These are phyloP conservation scores for Phoebastria nigripes DNA, from an alignment of 2,797 vertebrate genomes.

Conservation along the genomic window DNA sequence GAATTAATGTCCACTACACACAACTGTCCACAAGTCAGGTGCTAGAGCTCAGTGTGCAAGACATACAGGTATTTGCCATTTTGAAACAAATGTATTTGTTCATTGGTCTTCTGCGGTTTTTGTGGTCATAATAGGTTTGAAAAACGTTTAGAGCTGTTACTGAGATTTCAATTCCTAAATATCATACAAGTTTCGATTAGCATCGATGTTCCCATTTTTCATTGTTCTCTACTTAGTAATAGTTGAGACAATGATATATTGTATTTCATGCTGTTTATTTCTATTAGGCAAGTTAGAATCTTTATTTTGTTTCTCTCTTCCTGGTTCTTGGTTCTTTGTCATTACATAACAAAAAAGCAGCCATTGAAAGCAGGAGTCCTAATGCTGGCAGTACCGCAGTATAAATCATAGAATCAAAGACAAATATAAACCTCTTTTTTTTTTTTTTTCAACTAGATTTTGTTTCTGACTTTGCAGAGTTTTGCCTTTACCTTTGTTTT, in stretches of 20 bases:
- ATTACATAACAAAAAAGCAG: not conserved
- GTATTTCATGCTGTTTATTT: not conserved
- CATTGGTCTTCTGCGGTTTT: not conserved
- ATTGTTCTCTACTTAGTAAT: not conserved
- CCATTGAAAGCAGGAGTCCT: not conserved
- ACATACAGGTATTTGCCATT: conserved; percentile 83
- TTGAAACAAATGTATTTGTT: not conserved
- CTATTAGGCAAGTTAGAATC: not conserved
- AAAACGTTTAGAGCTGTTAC: not conserved
- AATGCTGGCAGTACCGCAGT: not conserved
- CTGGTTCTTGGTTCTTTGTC: not conserved
- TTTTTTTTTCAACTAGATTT: not conserved
- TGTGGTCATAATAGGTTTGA: not conserved
- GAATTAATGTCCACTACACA: conserved; percentile 89
- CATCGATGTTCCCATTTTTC: not conserved
- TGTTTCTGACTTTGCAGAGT: not conserved
- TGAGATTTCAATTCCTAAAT: not conserved
- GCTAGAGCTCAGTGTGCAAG: conserved; percentile 89
- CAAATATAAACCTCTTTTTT: not conserved
- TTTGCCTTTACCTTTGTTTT: not conserved
- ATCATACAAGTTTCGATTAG: not conserved
- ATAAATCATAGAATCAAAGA: not conserved
- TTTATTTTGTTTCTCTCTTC: not conserved
- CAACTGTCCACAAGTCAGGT: conserved; percentile 84
- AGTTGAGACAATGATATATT: not conserved